Conservation (phyloP, 2,113 vertebrate genomes). For the Pogona vitticeps region DNA sequence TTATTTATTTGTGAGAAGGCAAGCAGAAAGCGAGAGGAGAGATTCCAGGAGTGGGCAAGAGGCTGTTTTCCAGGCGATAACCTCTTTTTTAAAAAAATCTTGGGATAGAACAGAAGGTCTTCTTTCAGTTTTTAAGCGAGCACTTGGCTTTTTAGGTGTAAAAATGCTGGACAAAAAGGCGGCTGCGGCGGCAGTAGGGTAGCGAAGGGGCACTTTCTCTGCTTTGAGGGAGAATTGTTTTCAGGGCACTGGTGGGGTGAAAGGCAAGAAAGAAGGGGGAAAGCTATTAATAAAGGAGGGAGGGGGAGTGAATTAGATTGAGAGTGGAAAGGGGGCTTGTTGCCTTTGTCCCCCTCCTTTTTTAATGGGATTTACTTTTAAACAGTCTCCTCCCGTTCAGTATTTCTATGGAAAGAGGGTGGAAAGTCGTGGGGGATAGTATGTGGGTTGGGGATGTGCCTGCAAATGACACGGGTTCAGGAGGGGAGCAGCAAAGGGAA, state of each 20-base stretch:
- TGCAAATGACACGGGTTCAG: slow-evolving; percentile 36
- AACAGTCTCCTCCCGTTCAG: slow-evolving; percentile 9
- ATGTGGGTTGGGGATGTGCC: slow-evolving; percentile 34
- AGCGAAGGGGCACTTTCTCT: slow-evolving; percentile 51
- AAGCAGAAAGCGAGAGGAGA: slow-evolving; percentile 54
- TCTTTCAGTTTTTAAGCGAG: slow-evolving; percentile 70
- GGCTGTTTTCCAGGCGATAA: slow-evolving; percentile 68
- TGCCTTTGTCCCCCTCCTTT: slow-evolving; percentile 35
- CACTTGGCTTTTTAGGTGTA: slow-evolving; percentile 70
- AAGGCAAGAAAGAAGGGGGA: not conserved
- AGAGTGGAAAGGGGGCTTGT: slow-evolving; percentile 43
- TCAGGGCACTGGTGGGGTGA: slow-evolving; percentile 27
- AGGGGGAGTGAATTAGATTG: slow-evolving; percentile 29
- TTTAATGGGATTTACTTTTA: slow-evolving; percentile 42
- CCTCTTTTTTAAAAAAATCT: slow-evolving; percentile 22
- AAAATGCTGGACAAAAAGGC: slow-evolving; percentile 71
- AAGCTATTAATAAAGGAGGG: slow-evolving; percentile 57
- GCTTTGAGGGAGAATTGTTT: slow-evolving; percentile 57
- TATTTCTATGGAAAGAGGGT: not conserved
- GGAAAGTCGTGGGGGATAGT: not conserved
- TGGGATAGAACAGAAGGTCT: slow-evolving; percentile 85
- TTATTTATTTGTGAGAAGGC: slow-evolving; percentile 60
- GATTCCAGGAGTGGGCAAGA: slow-evolving; percentile 47
- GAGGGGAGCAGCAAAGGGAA: not conserved
- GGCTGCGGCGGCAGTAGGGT: slow-evolving; percentile 41